These are phyloP conservation scores for Astreopora myriophthalma DNA, from an alignment of 64 coral and sea anemone genomes.

Conservation along the genomic window DNA sequence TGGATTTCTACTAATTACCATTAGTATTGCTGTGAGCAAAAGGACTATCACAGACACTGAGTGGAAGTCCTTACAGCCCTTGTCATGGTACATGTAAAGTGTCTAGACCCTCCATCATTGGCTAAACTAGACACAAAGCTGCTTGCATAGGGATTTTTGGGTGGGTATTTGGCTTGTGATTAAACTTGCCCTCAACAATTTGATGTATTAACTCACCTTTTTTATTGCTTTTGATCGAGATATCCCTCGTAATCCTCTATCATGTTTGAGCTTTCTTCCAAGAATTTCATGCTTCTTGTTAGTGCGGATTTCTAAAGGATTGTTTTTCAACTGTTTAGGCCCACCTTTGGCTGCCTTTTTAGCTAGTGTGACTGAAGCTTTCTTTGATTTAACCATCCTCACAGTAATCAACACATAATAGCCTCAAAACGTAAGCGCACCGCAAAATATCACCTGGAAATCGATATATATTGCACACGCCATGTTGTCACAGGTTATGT, in stretches of 20 bases:
- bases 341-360: neutral
- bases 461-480: neutral
- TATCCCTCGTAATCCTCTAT: slow-evolving; percentile 80
- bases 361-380: neutral
- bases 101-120: no score
- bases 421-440: neutral
- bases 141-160: no score
- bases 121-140: no score
- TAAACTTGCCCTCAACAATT: neutral
- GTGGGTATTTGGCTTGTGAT: no score
- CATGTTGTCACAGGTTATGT: neutral
- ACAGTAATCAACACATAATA: neutral
- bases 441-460: neutral
- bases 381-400: slow-evolving; percentile 18
- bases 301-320: slow-evolving; percentile 87
- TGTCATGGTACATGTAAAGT: no score
- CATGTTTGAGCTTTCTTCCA: slow-evolving; percentile 87
- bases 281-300: slow-evolving; percentile 89
- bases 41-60: no score
- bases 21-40: no score
- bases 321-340: slow-evolving; percentile 39
- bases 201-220: slow-evolving; percentile 54
- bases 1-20: no score
- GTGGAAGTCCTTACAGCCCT: no score
- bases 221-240: slow-evolving; percentile 88